Base-by-base conservation (phyloP, 2,888 invertebrate species). In the Blomia tropicalis region DNA sequence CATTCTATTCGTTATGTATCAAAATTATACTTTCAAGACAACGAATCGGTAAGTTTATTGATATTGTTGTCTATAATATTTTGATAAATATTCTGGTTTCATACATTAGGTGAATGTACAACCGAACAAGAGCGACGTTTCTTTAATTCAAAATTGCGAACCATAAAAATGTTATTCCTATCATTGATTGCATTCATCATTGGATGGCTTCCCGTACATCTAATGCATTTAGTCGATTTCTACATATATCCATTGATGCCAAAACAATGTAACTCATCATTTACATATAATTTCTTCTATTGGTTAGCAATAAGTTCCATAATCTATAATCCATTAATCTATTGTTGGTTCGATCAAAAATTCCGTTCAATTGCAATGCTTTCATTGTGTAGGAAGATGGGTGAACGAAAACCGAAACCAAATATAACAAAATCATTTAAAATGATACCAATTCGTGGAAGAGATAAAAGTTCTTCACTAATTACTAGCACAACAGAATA, bases 321-420 rank as follows among this genome's bases (percentile, higher is more conserved):
- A 2, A 75, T 75, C 66, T 75, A 73, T 68, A 76, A 76, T 65
- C 77, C 77, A 1, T 76, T 76, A 66, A 74, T 76, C 19, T 77
- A 76, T 67, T 77, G 75, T 66, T 76, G 75, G 73, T 69, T 76
- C 17, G 76, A 76, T 67, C 74, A 75, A 59, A 70, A 71, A 63
- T 76, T 76, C 68, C 60, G 60, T 5, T 54, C 76, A 84, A 69
- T 77, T 90, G 58, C 89, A n/a, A n/a, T n/a, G n/a, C 90, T n/a
- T n/a, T n/a, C n/a, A n/a, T n/a, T n/a, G n/a, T n/a, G n/a, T n/a
- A n/a, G n/a, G n/a, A n/a, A n/a, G n/a, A n/a, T n/a, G n/a, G n/a
- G n/a, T n/a, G n/a, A n/a, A n/a, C n/a, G n/a, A n/a, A n/a, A n/a
- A n/a, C n/a, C n/a, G n/a, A n/a, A n/a, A n/a, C n/a, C n/a, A n/a